Evolutionary conservation across 2,888 invertebrate genomes (phyloP).

Genomic region (Barypeithes pellucidus): DNA sequence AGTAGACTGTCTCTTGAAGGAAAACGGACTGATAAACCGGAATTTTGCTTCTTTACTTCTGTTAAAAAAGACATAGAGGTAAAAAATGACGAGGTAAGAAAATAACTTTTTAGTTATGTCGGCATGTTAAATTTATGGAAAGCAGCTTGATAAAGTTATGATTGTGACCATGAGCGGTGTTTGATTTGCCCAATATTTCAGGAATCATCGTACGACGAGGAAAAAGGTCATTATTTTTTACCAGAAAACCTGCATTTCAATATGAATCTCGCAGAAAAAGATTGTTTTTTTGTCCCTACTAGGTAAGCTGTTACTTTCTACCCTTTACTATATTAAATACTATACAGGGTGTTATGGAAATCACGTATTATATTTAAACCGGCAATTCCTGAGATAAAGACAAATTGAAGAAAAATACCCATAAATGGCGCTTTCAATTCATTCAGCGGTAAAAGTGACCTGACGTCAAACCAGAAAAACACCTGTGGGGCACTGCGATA

Average conservation of each 20-base stretch:
- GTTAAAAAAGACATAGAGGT: background rate
- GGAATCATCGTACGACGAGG: background rate
- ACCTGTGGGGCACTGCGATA: no score
- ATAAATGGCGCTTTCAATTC: no score
- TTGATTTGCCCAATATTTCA: background rate
- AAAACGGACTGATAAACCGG: background rate
- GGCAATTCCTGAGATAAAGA: no score
- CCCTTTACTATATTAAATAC: background rate
- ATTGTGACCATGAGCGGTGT: no score
- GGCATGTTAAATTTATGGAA: no score
- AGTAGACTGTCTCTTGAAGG: constrained; percentile 19
- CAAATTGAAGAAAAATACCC: no score
- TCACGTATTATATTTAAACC: no score
- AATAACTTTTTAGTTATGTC: no score
- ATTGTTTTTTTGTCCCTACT: constrained; percentile 56
- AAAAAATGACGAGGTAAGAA: background rate
- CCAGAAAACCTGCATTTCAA: constrained; percentile 56
- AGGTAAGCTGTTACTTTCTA: constrained; percentile 54
- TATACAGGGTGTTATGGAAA: no score
- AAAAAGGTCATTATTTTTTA: constrained; percentile 7
- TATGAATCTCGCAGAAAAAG: constrained; percentile 56
- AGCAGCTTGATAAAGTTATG: no score
- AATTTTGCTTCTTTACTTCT: constrained; percentile 28
- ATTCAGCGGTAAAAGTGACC: no score
- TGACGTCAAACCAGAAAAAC: no score